Evolutionary conservation across 1,140 invertebrate genomes (phyloP), one percentile per base, ranked within the genome.

Genomic region (Eciton burchellii): DNA sequence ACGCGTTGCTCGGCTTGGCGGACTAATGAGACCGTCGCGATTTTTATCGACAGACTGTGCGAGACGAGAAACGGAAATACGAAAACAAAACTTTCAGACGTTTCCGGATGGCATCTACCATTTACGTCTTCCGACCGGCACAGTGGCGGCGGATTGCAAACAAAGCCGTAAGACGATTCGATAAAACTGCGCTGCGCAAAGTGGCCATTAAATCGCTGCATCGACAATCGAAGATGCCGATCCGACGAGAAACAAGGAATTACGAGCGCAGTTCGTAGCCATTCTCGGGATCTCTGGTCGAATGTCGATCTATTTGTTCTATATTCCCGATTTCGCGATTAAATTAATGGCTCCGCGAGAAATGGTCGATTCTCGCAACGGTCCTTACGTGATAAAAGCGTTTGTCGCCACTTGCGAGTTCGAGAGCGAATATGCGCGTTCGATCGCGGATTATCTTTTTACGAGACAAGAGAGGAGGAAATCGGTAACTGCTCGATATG

Each of bases 141-240:
- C 19, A 26, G n/a, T 14, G 35, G 1, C 14, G 16, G 11, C 41
- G n/a, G 47, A 66, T 62, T 77, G 84, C 71, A 85, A 87, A 87
- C 84, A 85, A 79, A 66, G 57, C 29, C 41, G 57, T 82, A 77
- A 85, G 76, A 72, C 43, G 12, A 26, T 73, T 83, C 60, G 68
- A 83, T 87, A 68, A 83, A 85, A 82, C 12, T 79, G 24, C 29
- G 26, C 19, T 12, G 56, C 35, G 35, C 6, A 35, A 16, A 62
- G 35, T 59, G 21, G 57, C 77, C 68, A 56, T 84, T 74, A 81
- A 76, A 76, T 60, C 6, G 56, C 1, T 65, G 43, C 24, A 43
- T 68, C 26, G 62, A 29, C 9, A 6, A 60, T 21, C 56, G 19
- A n/a, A 77, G 16, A 62, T 68, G 35, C 0, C 24, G 54, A 72